A percentile compares a stretch with the other conserved stretches of the same genome.
Conservation (phyloP, 2,113 vertebrate genomes). For the Crotalus horridus region DNA sequence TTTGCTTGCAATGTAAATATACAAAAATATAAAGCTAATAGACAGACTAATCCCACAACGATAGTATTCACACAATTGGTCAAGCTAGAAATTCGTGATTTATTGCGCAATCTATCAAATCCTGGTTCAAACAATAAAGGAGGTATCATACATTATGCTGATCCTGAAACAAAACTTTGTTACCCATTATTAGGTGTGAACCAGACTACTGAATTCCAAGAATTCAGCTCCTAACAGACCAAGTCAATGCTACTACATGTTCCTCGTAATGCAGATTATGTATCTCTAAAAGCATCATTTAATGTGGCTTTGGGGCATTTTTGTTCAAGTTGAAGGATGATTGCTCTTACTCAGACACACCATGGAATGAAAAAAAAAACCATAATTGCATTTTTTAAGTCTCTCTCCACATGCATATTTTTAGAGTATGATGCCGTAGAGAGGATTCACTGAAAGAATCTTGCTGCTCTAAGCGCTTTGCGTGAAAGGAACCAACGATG, state of each 20-base stretch:
- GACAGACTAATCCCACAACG: neutral
- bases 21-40: constrained; percentile 10
- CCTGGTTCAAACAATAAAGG: neutral
- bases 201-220: neutral
- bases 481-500: neutral
- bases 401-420: neutral
- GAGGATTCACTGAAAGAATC: neutral
- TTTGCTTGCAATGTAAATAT: neutral
- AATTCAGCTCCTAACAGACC: neutral
- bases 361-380: neutral
- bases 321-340: neutral
- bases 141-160: neutral
- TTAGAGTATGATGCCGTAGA: neutral
- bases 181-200: neutral
- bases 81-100: neutral
- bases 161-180: neutral
- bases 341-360: neutral
- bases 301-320: neutral
- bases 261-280: neutral
- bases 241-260: neutral
- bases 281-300: neutral
- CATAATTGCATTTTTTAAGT: neutral
- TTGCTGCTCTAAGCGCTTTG: neutral
- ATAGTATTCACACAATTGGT: neutral
- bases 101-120: neutral